Base-by-base conservation (phyloP, 2,797 vertebrate species). In the Melanotaenia boesemani region DNA sequence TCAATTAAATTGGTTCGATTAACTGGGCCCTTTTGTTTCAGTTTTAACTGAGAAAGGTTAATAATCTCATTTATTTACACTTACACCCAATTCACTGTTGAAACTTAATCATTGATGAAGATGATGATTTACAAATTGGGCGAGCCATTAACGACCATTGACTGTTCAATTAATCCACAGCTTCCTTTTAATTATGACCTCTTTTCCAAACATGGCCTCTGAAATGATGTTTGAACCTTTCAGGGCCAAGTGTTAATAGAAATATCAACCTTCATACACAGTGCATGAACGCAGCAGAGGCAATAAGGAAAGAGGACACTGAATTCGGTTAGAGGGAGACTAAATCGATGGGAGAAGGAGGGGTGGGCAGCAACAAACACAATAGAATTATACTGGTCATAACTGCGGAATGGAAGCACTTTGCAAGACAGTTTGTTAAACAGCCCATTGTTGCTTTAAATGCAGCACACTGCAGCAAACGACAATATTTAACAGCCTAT, bases 391-490 rank as follows among this genome's bases (percentile, higher is more conserved):
- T 39, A 28, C 1, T 1, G 62, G n/a, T 39, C 11, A 37, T 71
- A 39, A 76, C 57, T 59, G 41, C 26, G 61, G 1, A 50, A 72
- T 58, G 50, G 68, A 65, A 65, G 46, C 77, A 70, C 57, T 67
- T n/a, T 69, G 48, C 58, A 63, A 22, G 34, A 13, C 37, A 1
- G 11, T 32, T 71, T 16, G 36, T 52, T 69, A 9, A 57, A 55
- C 48, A 69, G 16, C 39, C 44, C 81, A 36, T 73, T 59, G 54
- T 50, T 13, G 44, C 76, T 80, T 70, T 63, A 70, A 76, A 72
- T 66, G 55, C 32, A 5, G 37, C 6, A 0, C 15, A 67, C 65
- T 24, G 63, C 36, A 39, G 22, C 65, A 61, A 63, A 70, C 4
- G 61, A 39, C 72, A 15, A 41, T 41, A 11, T 12, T 39, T 55